Conservation (phyloP, 2,888 invertebrate species). For the Aphodius sticticus region DNA sequence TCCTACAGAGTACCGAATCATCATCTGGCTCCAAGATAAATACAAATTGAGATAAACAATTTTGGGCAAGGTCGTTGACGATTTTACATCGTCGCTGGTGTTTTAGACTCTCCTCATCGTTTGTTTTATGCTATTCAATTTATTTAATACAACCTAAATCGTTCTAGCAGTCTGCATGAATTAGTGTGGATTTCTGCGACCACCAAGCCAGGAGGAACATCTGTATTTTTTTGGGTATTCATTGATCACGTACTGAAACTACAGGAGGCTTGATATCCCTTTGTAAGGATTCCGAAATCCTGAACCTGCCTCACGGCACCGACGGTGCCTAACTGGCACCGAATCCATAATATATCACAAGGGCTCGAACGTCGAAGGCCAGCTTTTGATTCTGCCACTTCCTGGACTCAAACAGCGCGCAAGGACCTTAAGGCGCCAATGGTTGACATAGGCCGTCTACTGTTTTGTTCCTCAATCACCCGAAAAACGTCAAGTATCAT, state of each 20-base stretch:
- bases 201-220: neutral
- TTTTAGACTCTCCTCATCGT: neutral
- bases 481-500: slow-evolving; percentile 4
- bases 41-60: neutral
- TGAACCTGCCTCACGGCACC: neutral
- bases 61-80: slow-evolving; percentile 7
- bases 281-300: neutral
- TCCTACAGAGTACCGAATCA: neutral
- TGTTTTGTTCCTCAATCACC: neutral
- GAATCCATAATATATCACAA: neutral
- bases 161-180: too few species aligned
- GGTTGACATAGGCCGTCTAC: neutral
- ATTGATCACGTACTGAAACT: neutral
- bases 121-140: too few species aligned
- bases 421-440: neutral
- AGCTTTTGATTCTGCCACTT: neutral
- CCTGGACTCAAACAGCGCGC: neutral
- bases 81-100: slow-evolving; percentile 16
- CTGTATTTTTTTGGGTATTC: neutral
- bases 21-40: neutral
- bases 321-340: neutral
- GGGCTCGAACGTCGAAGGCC: neutral
- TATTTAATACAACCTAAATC: too few species aligned
- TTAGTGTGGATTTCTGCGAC: neutral
- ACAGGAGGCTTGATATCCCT: neutral